Base-by-base conservation (phyloP, 2,113 vertebrate species). In the Ivindomyrus marchei region DNA sequence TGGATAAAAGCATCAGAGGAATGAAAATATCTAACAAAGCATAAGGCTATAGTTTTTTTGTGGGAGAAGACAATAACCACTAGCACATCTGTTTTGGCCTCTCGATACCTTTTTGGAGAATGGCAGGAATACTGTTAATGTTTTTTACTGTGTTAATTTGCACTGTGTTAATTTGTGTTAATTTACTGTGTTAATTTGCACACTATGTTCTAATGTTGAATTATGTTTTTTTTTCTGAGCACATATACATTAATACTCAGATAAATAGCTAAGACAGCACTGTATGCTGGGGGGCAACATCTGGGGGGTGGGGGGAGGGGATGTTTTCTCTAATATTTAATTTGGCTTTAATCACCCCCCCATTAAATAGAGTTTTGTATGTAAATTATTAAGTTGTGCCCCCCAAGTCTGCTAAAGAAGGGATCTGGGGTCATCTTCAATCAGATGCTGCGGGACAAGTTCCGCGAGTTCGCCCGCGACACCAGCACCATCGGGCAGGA, bases 391-490 rank as follows among this genome's bases (percentile, higher is more conserved):
- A 17, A 53, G 52, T 21, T 56, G 19, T 21, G 17, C 52, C 3
- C 50, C 50, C 21, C 6, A 39, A 45, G 24, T n/a, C 2, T 62
- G 58, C 24, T 62, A 62, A 62, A n/a, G 7, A n/a, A 10, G 3
- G 27, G 70, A 0, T 62, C 88, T 31, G 46, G 31, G 31, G 66
- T 70, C 53, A 0, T 93, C 89, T 90, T 89, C 0, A 87, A 90
- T 1, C 93, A 99, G 98, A 96, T 96, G 94, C 95, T 99, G 85
- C 96, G 97, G 88, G 97, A 98, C 89, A 97, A 94, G 88, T 99
- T 99, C 95, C 96, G 96, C 0, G 97, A 97, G 93, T 99, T 99
- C 92, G 97, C 97, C 9, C 92, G 96, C 3, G 98, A 98, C 92
- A 99, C 98, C 1, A 97, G 97, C 93, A 95, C 94, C 89, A 94